Conservation (phyloP, 2,797 vertebrate genomes). For the Martes flavigula region DNA sequence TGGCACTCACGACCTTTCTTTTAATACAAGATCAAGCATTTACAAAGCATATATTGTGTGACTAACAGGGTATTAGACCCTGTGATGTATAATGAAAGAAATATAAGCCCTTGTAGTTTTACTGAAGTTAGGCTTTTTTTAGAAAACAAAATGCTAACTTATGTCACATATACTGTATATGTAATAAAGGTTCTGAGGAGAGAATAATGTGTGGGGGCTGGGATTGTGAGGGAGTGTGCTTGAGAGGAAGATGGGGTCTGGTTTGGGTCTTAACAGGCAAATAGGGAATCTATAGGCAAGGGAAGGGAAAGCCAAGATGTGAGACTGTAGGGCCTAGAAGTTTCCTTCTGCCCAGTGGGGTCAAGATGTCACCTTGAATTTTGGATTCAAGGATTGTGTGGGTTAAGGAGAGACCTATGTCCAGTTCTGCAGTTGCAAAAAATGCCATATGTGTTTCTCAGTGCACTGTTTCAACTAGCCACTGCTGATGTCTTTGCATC, state of each 20-base stretch:
- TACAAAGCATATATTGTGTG: not conserved
- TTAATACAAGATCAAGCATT: not conserved
- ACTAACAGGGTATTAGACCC: not conserved
- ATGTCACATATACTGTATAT: not conserved
- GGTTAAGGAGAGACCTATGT: not conserved
- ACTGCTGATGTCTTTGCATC: not conserved
- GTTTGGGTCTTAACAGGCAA: not conserved
- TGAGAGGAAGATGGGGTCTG: not conserved
- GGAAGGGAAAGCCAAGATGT: not conserved
- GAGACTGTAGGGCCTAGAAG: not conserved
- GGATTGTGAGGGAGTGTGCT: not conserved
- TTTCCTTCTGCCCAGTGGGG: not conserved
- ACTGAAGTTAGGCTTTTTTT: slow-evolving; percentile 3
- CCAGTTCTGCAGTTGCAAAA: not conserved
- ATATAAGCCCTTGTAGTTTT: not conserved
- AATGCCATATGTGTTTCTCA: not conserved
- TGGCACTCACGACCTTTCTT: not conserved
- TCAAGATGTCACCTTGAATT: not conserved
- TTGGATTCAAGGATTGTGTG: not conserved
- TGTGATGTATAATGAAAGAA: not conserved
- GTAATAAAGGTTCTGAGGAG: not conserved
- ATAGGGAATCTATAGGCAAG: not conserved
- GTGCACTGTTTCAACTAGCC: not conserved
- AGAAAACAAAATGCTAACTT: slow-evolving; percentile 4
- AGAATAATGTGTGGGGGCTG: not conserved